phyloP scores from a whole-genome alignment of 2,888 invertebrate genomes.

The Thera obeliscata region DNA sequence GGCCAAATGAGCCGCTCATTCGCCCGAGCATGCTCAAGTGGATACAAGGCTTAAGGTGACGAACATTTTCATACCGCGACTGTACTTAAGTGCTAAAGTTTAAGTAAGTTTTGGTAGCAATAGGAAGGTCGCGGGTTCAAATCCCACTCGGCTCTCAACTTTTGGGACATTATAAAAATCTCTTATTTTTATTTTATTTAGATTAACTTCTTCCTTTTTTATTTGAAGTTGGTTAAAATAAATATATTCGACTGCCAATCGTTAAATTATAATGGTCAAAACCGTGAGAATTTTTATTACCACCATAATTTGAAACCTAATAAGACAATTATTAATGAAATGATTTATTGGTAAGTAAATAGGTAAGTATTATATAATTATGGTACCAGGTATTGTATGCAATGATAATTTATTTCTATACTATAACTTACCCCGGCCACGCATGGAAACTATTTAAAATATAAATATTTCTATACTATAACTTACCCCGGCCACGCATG shows the following conservation, averaged over 20 bases:
- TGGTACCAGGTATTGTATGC: background rate
- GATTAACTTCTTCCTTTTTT: no score
- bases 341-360: background rate
- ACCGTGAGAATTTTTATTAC: background rate
- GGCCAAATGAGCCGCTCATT: no score
- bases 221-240: background rate
- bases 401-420: conserved; percentile 10
- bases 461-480: conserved; percentile 3
- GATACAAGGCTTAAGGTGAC: no score
- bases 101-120: no score
- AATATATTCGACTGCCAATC: background rate
- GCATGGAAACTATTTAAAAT: no score
- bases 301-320: background rate
- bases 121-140: no score
- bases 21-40: no score
- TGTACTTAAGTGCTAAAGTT: no score
- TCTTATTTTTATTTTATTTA: no score
- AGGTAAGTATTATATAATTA: background rate
- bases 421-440: background rate
- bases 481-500: background rate
- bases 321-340: background rate
- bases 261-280: background rate
- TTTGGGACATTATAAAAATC: no score
- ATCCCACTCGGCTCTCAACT: no score
- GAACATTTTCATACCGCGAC: no score